phyloP scores from a whole-genome alignment of 2,113 vertebrate genomes.

The Trochalopteron elliotii region DNA sequence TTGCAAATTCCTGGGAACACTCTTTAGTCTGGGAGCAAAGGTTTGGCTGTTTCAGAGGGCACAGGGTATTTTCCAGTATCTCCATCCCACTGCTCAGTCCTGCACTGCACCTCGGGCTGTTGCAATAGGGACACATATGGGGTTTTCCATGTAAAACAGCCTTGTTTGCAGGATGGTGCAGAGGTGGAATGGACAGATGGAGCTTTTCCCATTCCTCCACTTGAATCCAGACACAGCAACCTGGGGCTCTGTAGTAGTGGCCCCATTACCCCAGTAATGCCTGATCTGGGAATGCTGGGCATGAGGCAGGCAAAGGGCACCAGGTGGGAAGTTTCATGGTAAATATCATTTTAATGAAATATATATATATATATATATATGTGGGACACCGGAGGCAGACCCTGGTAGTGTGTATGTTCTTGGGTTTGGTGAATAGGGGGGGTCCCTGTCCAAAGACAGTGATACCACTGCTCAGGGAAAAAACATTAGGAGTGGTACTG shows the following conservation, averaged over 20 bases:
- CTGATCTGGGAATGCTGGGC: neutral
- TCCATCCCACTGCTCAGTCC: neutral
- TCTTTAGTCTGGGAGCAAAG: neutral
- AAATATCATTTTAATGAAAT: neutral
- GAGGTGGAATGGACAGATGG: neutral
- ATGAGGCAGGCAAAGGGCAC: neutral
- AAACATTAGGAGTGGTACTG: neutral
- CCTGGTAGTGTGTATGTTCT: neutral
- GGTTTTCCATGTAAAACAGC: neutral
- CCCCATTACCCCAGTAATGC: neutral
- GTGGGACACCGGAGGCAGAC: neutral
- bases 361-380: no score
- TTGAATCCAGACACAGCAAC: fast-evolving
- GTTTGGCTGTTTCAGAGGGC: neutral
- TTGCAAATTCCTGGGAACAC: neutral
- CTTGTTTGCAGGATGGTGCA: neutral
- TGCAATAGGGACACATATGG: fast-evolving
- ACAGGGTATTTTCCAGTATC: neutral
- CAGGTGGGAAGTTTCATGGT: neutral
- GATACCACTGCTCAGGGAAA: neutral
- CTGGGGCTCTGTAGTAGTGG: neutral
- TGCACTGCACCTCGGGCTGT: fast-evolving
- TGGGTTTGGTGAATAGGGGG: neutral
- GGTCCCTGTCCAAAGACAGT: neutral
- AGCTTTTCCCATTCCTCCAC: neutral